Evolutionary conservation across 2,113 vertebrate species (phyloP).

Genomic region (Galemys pyrenaicus): DNA sequence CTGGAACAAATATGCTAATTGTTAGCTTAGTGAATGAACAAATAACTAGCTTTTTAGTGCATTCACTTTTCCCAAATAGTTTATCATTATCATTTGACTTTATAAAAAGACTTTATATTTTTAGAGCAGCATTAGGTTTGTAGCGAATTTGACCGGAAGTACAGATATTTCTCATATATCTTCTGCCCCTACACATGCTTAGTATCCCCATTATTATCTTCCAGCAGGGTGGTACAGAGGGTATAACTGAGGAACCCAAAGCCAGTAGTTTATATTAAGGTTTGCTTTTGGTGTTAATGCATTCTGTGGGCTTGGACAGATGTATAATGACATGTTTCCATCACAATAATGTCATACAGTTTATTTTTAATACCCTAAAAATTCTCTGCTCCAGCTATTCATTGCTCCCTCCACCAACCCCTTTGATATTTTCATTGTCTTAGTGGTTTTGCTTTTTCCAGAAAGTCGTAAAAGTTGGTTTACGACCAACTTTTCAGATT

Average conservation of each 20-base stretch:
- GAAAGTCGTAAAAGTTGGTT: not conserved
- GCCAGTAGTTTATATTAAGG: not conserved
- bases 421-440: not conserved
- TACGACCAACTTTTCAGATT: not conserved
- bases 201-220: not conserved
- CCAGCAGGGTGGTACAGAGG: not conserved
- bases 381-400: not conserved
- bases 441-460: not conserved
- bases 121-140: not conserved
- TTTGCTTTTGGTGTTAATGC: not conserved
- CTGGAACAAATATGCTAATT: slow-evolving; percentile 6
- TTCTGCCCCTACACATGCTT: not conserved
- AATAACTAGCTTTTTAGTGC: not conserved
- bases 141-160: not conserved
- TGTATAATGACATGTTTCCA: not conserved
- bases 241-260: not conserved
- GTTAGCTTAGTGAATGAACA: not conserved
- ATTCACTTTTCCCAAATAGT: slow-evolving; percentile 14
- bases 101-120: not conserved
- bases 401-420: not conserved
- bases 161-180: not conserved
- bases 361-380: not conserved
- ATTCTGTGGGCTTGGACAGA: not conserved
- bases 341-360: not conserved
- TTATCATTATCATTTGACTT: not conserved